A percentile compares a stretch with the other conserved stretches of the same genome.
phyloP scores from a whole-genome alignment of 2,888 invertebrate species.

The Iselma pallidipennis region DNA sequence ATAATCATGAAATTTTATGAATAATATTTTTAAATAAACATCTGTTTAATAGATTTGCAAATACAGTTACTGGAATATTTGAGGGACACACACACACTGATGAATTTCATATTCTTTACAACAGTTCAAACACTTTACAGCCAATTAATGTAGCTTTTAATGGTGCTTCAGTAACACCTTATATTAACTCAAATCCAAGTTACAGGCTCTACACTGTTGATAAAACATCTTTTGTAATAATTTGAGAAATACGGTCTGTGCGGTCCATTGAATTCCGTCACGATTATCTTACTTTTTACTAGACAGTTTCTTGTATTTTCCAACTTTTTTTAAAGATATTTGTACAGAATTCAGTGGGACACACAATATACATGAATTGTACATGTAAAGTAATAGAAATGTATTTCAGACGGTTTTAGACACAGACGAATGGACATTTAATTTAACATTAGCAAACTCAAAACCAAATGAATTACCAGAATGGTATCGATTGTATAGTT shows the following conservation, averaged over 20 bases:
- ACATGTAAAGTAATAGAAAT: conserved; percentile 1
- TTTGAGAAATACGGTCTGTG: too few species aligned
- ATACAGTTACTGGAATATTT: conserved; percentile 76
- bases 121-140: conserved; percentile 55
- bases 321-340: too few species aligned
- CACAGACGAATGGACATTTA: conserved; percentile 73
- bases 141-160: conserved; percentile 75
- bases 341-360: neutral
- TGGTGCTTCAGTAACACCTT: conserved; percentile 78
- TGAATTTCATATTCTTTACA: conserved; percentile 72
- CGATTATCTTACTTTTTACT: too few species aligned
- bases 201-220: conserved; percentile 76
- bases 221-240: conserved; percentile 41
- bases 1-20: neutral
- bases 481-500: conserved; percentile 75
- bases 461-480: conserved; percentile 58
- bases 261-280: too few species aligned
- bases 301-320: too few species aligned
- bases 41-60: conserved; percentile 65
- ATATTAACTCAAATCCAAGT: conserved; percentile 60
- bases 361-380: too few species aligned
- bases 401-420: conserved; percentile 64
- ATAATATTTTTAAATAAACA: neutral
- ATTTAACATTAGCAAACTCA: conserved; percentile 72
- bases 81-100: conserved; percentile 82